Evolutionary conservation across 2,797 vertebrate genomes (phyloP).

Genomic region (Hoplostethus atlanticus): DNA sequence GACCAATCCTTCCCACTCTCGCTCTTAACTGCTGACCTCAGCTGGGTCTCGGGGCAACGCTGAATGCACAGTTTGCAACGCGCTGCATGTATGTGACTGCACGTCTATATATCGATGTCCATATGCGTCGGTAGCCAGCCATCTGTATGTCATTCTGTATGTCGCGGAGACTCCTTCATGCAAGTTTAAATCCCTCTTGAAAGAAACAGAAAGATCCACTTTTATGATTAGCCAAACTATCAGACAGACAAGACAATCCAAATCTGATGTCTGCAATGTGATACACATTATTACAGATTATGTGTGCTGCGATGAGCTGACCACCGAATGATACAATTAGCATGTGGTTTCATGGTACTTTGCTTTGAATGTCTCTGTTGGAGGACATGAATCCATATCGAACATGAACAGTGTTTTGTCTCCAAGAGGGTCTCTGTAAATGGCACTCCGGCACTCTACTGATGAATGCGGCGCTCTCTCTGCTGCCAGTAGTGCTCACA

Average conservation of each 20-base stretch:
- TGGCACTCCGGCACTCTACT: conserved; percentile 11
- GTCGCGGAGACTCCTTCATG: conserved; percentile 17
- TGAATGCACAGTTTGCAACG: conserved; percentile 29
- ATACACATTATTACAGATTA: conserved; percentile 38
- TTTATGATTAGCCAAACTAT: conserved; percentile 36
- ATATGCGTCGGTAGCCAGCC: conserved; percentile 14
- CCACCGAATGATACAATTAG: conserved; percentile 45
- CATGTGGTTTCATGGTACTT: conserved; percentile 31
- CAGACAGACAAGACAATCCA: conserved; percentile 27
- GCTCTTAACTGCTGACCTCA: conserved; percentile 53
- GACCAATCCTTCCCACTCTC: conserved; percentile 25
- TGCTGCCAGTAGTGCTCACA: conserved; percentile 33
- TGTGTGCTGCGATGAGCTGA: conserved; percentile 34
- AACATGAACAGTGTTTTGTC: conserved; percentile 14
- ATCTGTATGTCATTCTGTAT: conserved; percentile 48
- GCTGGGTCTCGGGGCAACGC: conserved; percentile 19
- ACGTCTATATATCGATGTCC: conserved; percentile 36
- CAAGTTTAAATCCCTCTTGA: conserved; percentile 33
- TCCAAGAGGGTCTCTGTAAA: not conserved
- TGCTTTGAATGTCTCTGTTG: conserved; percentile 35
- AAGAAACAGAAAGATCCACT: conserved; percentile 35
- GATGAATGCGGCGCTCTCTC: conserved; percentile 16
- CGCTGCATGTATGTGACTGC: conserved; percentile 16
- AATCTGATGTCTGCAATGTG: conserved; percentile 35
- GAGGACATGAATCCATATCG: conserved; percentile 23